phyloP scores from a whole-genome alignment of 1,140 invertebrate species.

The Xylocopa sonorina region DNA sequence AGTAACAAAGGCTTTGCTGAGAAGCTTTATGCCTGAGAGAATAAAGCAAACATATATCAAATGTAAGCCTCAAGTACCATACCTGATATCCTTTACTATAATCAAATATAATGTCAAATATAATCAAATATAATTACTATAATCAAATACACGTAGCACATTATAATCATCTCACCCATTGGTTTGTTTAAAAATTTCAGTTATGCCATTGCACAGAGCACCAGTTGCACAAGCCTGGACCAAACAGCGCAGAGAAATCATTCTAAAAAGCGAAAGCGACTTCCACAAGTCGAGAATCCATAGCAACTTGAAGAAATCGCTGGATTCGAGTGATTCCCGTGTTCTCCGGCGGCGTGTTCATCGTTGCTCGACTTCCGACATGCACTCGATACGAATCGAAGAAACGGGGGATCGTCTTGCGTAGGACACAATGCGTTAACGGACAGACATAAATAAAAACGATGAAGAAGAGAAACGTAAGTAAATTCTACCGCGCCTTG shows the following conservation, averaged over 20 bases:
- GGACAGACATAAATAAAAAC: slow-evolving; percentile 54
- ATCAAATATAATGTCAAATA: no score
- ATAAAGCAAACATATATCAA: no score
- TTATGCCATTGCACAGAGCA: background rate
- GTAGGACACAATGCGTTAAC: slow-evolving; percentile 45
- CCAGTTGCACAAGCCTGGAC: background rate
- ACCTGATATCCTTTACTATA: no score
- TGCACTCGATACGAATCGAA: slow-evolving; percentile 62
- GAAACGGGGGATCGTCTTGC: slow-evolving; percentile 21
- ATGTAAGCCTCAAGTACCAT: no score
- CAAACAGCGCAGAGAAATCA: background rate
- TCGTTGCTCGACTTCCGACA: slow-evolving; percentile 38
- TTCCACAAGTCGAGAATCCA: background rate
- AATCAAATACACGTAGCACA: no score
- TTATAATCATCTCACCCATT: no score
- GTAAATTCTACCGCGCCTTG: slow-evolving; percentile 56
- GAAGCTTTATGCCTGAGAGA: no score
- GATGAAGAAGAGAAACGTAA: slow-evolving; percentile 45
- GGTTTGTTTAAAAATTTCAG: no score
- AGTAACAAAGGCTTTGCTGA: no score
- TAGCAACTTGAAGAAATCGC: background rate
- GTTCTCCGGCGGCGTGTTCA: background rate
- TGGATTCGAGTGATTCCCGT: background rate
- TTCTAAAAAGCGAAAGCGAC: background rate
- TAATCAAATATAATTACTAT: no score